A percentile compares a stretch with the other conserved stretches of the same genome.
These are phyloP conservation scores for Cheilosia impressa DNA, from an alignment of 2,888 invertebrate species.

Conservation along the genomic window DNA sequence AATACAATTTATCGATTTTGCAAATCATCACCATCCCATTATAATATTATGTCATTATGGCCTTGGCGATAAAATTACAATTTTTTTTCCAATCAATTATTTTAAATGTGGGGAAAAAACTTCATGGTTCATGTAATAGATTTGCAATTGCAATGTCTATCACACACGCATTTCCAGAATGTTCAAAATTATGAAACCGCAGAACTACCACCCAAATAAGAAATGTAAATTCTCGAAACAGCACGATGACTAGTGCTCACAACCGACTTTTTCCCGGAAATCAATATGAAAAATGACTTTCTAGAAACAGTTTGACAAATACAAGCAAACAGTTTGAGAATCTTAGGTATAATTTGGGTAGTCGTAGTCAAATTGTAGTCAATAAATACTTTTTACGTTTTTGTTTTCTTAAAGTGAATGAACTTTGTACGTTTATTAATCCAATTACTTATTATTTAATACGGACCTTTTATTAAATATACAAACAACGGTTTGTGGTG, in stretches of 20 bases:
- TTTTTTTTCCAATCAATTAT: no score
- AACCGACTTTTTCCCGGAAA: slow-evolving; percentile 3
- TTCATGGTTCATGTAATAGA: no score
- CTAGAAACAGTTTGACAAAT: slow-evolving; percentile 32
- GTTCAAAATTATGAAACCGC: no score
- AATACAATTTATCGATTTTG: no score
- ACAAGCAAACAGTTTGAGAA: slow-evolving; percentile 27
- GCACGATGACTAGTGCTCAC: neutral
- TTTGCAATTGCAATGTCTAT: no score
- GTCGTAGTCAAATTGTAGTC: slow-evolving; percentile 46
- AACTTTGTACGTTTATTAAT: slow-evolving; percentile 19
- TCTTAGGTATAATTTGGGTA: neutral
- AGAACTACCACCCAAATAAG: no score
- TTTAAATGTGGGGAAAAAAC: no score
- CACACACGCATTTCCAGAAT: no score
- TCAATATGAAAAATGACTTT: slow-evolving; percentile 35
- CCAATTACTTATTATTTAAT: neutral
- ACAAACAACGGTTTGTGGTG: neutral
- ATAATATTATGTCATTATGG: no score
- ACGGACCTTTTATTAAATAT: neutral
- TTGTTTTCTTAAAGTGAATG: slow-evolving; percentile 15
- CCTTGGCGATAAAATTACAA: no score
- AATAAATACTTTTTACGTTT: neutral
- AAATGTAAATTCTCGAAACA: neutral
- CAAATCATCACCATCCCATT: no score